These are phyloP conservation scores for Hirtodrosophila cameraria DNA, from an alignment of 2,888 invertebrate species.

Conservation along the genomic window DNA sequence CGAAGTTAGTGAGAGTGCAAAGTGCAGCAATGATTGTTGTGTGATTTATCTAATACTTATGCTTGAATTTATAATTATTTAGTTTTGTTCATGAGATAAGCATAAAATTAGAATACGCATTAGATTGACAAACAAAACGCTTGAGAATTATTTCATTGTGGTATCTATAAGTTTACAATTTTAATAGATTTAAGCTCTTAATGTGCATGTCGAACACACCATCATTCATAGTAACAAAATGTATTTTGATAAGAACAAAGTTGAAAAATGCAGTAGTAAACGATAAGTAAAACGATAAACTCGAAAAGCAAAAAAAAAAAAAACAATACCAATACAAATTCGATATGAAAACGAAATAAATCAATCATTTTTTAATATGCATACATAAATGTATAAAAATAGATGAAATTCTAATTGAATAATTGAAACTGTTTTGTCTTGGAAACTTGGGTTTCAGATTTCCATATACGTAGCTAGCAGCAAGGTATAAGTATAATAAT, in stretches of 20 bases:
- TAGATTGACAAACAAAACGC: slow-evolving; percentile 55
- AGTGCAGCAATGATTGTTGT: slow-evolving; percentile 66
- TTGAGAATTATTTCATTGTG: slow-evolving; percentile 67
- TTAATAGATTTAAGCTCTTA: slow-evolving; percentile 39
- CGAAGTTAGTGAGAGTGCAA: slow-evolving; percentile 67
- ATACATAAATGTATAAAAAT: not conserved
- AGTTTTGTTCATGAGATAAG: slow-evolving; percentile 44
- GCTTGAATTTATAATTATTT: slow-evolving; percentile 59
- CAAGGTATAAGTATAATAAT: no score
- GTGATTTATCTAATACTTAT: slow-evolving; percentile 66
- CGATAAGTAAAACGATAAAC: slow-evolving; percentile 10
- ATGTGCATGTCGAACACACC: slow-evolving; percentile 30
- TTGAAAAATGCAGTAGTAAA: slow-evolving; percentile 17
- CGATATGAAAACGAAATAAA: slow-evolving; percentile 53
- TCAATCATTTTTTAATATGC: slow-evolving; percentile 51
- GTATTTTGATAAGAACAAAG: slow-evolving; percentile 71
- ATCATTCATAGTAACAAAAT: slow-evolving; percentile 34
- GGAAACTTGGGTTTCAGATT: no score
- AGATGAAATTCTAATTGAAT: not conserved
- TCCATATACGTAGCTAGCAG: no score
- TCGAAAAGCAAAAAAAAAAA: slow-evolving; percentile 19
- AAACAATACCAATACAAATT: not conserved
- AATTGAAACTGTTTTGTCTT: no score
- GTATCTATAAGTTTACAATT: slow-evolving; percentile 59
- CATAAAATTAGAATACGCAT: slow-evolving; percentile 48